Evolutionary conservation across 2,113 vertebrate species (phyloP).

Genomic region (Protobothrops flavoviridis): DNA sequence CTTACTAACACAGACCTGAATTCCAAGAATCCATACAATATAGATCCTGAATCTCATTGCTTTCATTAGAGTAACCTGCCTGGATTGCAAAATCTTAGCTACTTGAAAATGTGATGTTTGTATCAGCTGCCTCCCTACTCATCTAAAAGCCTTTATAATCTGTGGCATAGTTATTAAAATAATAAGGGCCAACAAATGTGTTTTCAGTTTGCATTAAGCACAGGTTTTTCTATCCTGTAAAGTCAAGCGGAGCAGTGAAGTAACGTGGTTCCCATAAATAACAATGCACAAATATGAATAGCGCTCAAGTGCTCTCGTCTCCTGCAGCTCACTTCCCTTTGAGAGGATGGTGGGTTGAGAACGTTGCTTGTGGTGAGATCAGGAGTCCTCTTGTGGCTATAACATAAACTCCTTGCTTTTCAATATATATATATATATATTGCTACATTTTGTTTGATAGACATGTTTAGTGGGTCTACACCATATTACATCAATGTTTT

Average conservation of each 20-base stretch:
- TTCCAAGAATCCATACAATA: background rate
- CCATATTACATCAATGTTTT: background rate
- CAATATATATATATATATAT: background rate
- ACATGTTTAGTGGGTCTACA: background rate
- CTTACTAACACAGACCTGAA: background rate
- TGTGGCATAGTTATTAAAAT: background rate
- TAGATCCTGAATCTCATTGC: background rate
- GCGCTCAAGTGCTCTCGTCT: background rate
- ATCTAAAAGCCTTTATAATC: background rate
- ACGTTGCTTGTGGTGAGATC: background rate
- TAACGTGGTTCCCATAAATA: background rate
- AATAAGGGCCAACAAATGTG: background rate
- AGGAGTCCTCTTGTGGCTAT: slow-evolving; percentile 6
- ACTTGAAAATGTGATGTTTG: background rate
- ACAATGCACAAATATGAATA: accelerated
- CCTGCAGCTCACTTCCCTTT: background rate
- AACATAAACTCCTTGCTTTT: background rate
- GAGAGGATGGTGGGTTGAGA: background rate
- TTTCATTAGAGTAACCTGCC: background rate
- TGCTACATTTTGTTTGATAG: background rate
- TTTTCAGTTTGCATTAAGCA: background rate
- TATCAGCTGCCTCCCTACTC: background rate
- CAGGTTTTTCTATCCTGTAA: background rate
- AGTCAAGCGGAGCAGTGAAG: background rate
- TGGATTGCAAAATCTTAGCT: background rate